Conservation (phyloP, 2,113 vertebrate species). For the Ptilorrhoa leucosticta region DNA sequence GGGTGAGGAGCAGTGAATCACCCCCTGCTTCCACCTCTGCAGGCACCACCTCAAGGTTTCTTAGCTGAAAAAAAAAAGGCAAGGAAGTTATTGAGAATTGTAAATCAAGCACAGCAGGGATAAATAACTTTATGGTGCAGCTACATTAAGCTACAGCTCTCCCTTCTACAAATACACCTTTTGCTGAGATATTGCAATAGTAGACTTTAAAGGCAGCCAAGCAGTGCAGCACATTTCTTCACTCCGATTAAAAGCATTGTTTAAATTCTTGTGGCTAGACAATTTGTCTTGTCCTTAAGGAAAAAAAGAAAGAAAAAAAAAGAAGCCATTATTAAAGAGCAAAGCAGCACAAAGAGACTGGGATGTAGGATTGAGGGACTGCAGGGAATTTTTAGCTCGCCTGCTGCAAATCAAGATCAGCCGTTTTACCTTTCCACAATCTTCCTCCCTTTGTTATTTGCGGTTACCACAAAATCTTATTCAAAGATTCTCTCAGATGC, state of each 20-base stretch:
- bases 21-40: background rate
- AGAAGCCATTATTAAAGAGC: background rate
- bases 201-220: background rate
- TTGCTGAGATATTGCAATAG: background rate
- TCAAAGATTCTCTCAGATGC: background rate
- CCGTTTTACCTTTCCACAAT: conserved; percentile 14
- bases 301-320: background rate
- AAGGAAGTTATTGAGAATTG: background rate
- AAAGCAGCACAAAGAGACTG: background rate
- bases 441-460: conserved; percentile 1
- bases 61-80: background rate
- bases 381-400: background rate
- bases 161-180: background rate
- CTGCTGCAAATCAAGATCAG: conserved; percentile 15
- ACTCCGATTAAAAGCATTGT: conserved; percentile 50
- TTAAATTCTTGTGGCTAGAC: conserved; percentile 53
- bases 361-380: background rate
- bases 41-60: background rate
- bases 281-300: conserved; percentile 49
- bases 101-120: background rate
- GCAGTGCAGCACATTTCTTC: conserved; percentile 16
- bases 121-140: background rate
- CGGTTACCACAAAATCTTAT: background rate
- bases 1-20: background rate
- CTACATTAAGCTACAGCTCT: background rate